Evolutionary conservation across 2,113 vertebrate species (phyloP).

Genomic region (Bujurquina vittata): DNA sequence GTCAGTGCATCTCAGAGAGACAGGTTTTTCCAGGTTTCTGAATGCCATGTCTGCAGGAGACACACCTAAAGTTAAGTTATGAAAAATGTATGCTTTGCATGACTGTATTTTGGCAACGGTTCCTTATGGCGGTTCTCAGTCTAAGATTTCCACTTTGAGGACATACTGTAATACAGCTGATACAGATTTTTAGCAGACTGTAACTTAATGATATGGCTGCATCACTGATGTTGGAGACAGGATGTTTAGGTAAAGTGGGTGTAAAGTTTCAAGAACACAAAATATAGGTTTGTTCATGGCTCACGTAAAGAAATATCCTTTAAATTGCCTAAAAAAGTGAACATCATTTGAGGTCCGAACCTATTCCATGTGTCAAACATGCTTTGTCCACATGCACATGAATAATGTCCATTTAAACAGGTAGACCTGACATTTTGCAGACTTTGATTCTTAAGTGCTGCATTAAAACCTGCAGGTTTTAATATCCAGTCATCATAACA

Average conservation of each 20-base stretch:
- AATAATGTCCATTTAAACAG: constrained; percentile 22
- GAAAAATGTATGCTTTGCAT: constrained; percentile 24
- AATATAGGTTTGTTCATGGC: background rate
- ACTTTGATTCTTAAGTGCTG: background rate
- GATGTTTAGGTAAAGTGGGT: background rate
- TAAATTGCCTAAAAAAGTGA: background rate
- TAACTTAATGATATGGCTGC: background rate
- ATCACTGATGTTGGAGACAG: background rate
- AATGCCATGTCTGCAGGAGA: constrained; percentile 55
- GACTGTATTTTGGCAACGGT: constrained; percentile 51
- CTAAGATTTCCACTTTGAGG: background rate
- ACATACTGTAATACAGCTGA: background rate
- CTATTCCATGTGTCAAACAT: background rate
- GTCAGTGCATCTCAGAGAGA: constrained; percentile 27
- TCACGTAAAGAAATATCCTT: background rate
- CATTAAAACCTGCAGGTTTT: constrained; percentile 32
- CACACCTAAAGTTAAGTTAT: constrained; percentile 51
- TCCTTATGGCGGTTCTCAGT: background rate
- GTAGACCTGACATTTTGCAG: constrained; percentile 19
- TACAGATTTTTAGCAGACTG: background rate
- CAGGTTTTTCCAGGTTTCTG: constrained; percentile 77
- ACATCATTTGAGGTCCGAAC: background rate
- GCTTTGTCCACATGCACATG: background rate
- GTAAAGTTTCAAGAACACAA: background rate
- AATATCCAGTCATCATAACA: background rate